Evolutionary conservation across 2,888 invertebrate genomes (phyloP).

Genomic region (Sinotaia quadrata): DNA sequence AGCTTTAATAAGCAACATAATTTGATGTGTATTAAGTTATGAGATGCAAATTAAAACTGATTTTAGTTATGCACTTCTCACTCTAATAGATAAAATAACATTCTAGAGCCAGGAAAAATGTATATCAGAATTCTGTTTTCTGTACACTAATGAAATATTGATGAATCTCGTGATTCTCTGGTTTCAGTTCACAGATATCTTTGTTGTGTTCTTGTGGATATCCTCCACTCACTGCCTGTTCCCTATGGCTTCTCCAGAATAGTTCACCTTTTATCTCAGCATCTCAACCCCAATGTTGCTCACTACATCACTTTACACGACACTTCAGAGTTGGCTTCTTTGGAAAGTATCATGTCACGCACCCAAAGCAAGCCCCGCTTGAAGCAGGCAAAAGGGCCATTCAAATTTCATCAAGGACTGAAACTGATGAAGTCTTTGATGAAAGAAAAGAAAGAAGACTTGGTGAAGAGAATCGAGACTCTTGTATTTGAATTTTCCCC

Average conservation of each 20-base stretch:
- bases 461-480: constrained; percentile 13
- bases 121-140: too few relatives aligned
- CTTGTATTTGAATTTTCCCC: constrained; percentile 4
- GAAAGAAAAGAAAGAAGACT: constrained; percentile 5
- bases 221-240: constrained; percentile 50
- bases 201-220: constrained; percentile 39
- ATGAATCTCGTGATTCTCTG: too few relatives aligned
- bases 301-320: constrained; percentile 29
- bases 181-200: constrained; percentile 39
- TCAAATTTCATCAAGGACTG: neutral
- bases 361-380: neutral
- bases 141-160: too few relatives aligned
- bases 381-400: constrained; percentile 3
- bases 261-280: constrained; percentile 28
- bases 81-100: too few relatives aligned
- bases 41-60: too few relatives aligned
- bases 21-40: too few relatives aligned
- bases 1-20: too few relatives aligned
- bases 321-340: neutral
- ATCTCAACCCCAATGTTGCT: constrained; percentile 18
- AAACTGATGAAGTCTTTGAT: constrained; percentile 10
- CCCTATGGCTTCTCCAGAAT: constrained; percentile 43
- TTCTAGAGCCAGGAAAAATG: too few relatives aligned
- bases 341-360: neutral
- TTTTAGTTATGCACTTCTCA: too few relatives aligned